phyloP scores from a whole-genome alignment of 2,888 invertebrate genomes.

The Cheilosia impressa region DNA sequence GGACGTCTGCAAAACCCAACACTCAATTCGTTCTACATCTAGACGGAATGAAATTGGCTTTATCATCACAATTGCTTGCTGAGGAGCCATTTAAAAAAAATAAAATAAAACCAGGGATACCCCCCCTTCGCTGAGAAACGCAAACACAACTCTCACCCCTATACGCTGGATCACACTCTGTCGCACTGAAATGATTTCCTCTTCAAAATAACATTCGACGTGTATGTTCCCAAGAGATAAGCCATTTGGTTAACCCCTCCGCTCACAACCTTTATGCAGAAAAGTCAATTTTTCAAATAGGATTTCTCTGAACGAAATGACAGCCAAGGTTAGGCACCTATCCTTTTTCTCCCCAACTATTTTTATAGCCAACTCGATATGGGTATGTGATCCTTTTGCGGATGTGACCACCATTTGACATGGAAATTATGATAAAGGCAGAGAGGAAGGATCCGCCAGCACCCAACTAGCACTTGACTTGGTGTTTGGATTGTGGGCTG shows the following conservation, averaged over 20 bases:
- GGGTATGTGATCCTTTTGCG: conserved; percentile 53
- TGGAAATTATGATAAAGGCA: conserved; percentile 29
- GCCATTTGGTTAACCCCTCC: conserved; percentile 31
- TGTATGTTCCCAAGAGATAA: conserved; percentile 50
- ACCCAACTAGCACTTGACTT: neutral
- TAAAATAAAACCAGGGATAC: neutral
- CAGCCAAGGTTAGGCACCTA: neutral
- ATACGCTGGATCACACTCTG: neutral
- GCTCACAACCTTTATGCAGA: conserved; percentile 38
- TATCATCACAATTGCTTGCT: neutral
- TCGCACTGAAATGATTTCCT: conserved; percentile 24
- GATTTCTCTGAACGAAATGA: conserved; percentile 7
- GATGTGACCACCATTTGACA: conserved; percentile 54
- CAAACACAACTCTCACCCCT: neutral
- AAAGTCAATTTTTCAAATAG: conserved; percentile 53
- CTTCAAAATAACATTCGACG: conserved; percentile 6
- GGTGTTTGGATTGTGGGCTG: conserved; percentile 19
- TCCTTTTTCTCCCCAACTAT: conserved; percentile 20
- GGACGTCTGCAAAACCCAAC: no score
- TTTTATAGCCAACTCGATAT: conserved; percentile 52
- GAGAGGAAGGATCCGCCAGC: neutral
- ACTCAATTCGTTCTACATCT: no score
- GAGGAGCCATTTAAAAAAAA: neutral
- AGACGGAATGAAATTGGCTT: no score
- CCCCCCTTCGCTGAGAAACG: neutral